Evolutionary conservation across 2,113 vertebrate species (phyloP).

Genomic region (Tylochromis polylepis): DNA sequence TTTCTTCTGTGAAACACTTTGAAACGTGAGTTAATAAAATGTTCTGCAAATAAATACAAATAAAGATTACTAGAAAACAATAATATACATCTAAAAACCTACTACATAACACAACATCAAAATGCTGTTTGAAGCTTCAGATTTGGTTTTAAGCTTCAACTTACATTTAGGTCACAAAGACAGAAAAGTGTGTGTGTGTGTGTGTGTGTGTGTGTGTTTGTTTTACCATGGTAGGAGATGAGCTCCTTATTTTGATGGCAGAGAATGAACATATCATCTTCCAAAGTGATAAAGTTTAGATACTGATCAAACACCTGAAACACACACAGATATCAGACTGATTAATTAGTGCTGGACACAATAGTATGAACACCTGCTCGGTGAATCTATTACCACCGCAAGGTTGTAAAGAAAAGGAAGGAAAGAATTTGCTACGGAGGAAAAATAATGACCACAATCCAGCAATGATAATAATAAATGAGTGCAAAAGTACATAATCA

Average conservation of each 20-base stretch:
- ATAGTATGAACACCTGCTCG: background rate
- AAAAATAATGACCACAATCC: background rate
- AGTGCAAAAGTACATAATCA: too few species aligned
- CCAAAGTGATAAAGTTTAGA: slow-evolving; percentile 98
- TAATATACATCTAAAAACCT: background rate
- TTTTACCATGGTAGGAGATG: slow-evolving; percentile 92
- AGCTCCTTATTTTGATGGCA: slow-evolving; percentile 97
- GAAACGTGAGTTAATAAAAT: background rate
- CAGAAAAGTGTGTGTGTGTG: background rate
- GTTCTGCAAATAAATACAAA: background rate
- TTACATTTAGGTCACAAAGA: background rate
- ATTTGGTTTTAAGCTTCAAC: background rate
- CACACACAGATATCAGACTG: background rate
- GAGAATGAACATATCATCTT: slow-evolving; percentile 97
- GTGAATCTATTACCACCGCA: background rate
- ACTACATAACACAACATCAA: background rate
- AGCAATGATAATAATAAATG: background rate
- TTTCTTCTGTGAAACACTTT: background rate
- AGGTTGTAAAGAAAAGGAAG: background rate
- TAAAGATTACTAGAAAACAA: background rate
- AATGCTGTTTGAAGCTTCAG: background rate
- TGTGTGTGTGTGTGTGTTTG: background rate
- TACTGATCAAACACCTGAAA: slow-evolving; percentile 96
- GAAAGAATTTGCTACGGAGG: too few species aligned
- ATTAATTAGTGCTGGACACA: background rate